These are phyloP conservation scores for Pachycephus smyrnensis DNA, from an alignment of 2,888 invertebrate species.

Conservation along the genomic window DNA sequence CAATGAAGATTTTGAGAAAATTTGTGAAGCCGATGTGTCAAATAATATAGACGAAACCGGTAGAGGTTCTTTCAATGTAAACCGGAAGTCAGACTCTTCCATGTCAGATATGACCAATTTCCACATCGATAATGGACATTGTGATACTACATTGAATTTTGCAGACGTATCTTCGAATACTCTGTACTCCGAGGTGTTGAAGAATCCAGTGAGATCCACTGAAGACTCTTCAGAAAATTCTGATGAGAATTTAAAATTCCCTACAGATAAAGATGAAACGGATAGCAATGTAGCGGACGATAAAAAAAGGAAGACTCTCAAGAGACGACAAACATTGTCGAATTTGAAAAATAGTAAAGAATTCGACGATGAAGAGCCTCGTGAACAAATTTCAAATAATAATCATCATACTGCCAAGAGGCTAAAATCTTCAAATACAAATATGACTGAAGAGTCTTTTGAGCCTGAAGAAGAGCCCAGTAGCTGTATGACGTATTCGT, in stretches of 20 bases:
- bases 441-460: background rate
- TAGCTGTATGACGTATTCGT: constrained; percentile 39
- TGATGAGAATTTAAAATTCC: background rate
- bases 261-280: too few species aligned
- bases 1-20: constrained; percentile 17
- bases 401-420: background rate
- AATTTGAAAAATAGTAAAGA: background rate
- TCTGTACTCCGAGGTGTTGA: background rate
- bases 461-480: background rate
- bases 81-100: background rate
- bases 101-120: background rate
- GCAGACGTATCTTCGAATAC: constrained; percentile 33
- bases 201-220: background rate
- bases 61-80: background rate
- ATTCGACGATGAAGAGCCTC: background rate
- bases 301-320: too few species aligned
- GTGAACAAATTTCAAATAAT: background rate
- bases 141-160: constrained; percentile 34
- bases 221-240: background rate
- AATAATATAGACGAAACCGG: constrained; percentile 30
- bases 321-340: too few species aligned
- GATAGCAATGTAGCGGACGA: constrained; percentile 1
- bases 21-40: constrained; percentile 37
- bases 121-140: background rate
- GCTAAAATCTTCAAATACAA: too few species aligned